Evolutionary conservation across 2,888 invertebrate genomes (phyloP), one percentile per base, ranked within the genome.

Genomic region (Cephonodes hylas): DNA sequence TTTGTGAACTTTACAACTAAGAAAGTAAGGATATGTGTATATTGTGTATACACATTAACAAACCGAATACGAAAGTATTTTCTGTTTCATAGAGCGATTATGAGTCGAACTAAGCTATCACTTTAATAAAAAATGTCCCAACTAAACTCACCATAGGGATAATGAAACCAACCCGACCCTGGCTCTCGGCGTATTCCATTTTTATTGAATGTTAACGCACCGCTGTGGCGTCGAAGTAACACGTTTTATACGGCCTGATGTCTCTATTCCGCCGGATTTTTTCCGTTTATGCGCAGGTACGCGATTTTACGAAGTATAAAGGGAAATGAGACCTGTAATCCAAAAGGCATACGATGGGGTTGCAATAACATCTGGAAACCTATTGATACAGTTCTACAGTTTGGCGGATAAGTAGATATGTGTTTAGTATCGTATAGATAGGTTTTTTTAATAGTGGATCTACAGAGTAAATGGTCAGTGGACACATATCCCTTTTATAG

Each of bases 131-230:
- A n/a, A n/a, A n/a, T n/a, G n/a, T n/a, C n/a, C n/a, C n/a, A n/a
- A n/a, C n/a, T n/a, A n/a, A n/a, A n/a, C n/a, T n/a, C n/a, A n/a
- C n/a, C n/a, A n/a, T n/a, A n/a, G n/a, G n/a, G n/a, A n/a, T n/a
- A n/a, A n/a, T n/a, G n/a, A n/a, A n/a, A n/a, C n/a, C n/a, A n/a
- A n/a, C n/a, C n/a, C n/a, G n/a, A 15, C 10, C n/a, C 15, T 5
- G 31, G 31, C 53, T 53, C 53, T 27, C 31, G 53, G 53, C 10
- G 27, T 18, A 27, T 15, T n/a, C n/a, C n/a, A 38, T 31, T 53
- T 53, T 31, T 72, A 72, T 71, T 70, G 62, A 70, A 73, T 66
- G 62, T 70, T 38, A 72, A 53, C 56, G 46, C 65, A 46, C 42
- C 46, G 42, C n/a, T n/a, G 60, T 22, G 65, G 42, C 20, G 18